Base-by-base conservation (phyloP, 2,113 vertebrate genomes). In the Merops nubicus region DNA sequence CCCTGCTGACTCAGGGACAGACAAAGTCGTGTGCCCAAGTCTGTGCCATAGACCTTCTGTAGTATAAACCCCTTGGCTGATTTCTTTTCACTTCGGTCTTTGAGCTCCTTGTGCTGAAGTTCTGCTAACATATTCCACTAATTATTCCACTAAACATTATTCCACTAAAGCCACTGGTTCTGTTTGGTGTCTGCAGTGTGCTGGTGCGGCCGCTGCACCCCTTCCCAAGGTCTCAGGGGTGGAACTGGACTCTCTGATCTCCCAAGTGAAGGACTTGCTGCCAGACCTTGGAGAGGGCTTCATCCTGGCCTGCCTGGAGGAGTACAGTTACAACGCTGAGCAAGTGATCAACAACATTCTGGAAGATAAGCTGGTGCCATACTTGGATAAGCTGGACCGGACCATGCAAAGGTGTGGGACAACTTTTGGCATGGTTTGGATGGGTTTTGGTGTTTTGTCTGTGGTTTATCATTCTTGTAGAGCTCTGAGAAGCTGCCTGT, bases 341-440 rank as follows among this genome's bases (percentile, higher is more conserved):
- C 97, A 98, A 77, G 99, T 99, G 78, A 99, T 99, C 98, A 99
- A 99, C 98, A 98, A 99, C 96, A 98, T 99, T 88, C 98, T 99
- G 64, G 99, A 99, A 96, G 98, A 98, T 25, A 98, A 98, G 14
- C 97, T 99, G 81, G 81, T 98, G 15, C 98, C 99, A 0, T 88
- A 36, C 65, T 97, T 99, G 97, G 96, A 97, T 79, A 97, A 97
- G 40, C 97, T 99, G 97, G 99, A 99, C 97, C 98, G 97, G 62
- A 84, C 97, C 48, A 98, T 99, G 97, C 98, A 98, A n/a, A 99
- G 99, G 99, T 99, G 48, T 36, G 95, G n/a, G 74, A 17, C 23
- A 12, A 6, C 17, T 26, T 47, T 43, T 29, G 43, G 16, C 15
- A 3, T 1, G 2, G 43, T n/a, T 83, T 29, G 34, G 19, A 6